A percentile compares a stretch with the other conserved stretches of the same genome.
Conservation (phyloP, 2,888 invertebrate species). For the Ecliptopera silaceata region DNA sequence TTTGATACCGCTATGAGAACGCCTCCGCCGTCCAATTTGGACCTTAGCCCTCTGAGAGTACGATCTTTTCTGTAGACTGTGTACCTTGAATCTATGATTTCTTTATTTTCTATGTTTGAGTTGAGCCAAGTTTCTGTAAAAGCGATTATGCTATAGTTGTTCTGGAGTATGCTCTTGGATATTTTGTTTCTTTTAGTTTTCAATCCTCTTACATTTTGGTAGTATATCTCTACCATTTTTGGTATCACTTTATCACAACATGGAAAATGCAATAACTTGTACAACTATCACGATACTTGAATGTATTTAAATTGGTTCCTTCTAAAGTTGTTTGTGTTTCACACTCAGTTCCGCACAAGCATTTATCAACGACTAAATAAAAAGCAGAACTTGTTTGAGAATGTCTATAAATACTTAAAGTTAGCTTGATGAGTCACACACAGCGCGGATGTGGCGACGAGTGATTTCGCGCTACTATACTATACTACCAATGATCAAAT, state of each 20-base stretch:
- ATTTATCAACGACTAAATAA: no score
- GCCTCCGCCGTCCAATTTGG: neutral
- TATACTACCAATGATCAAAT: no score
- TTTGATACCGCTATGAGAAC: neutral
- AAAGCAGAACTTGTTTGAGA: no score
- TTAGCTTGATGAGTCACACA: no score
- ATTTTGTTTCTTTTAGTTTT: neutral
- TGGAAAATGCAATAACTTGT: neutral
- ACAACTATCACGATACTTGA: no score
- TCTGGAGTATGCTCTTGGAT: neutral
- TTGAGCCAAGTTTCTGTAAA: slow-evolving; percentile 10
- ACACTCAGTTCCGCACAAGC: no score
- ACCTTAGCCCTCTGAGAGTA: neutral
- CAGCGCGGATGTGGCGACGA: no score
- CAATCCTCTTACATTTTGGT: slow-evolving; percentile 8
- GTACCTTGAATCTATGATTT: slow-evolving; percentile 4
- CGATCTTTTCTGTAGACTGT: neutral
- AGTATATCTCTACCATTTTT: slow-evolving; percentile 5
- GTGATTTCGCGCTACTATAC: no score
- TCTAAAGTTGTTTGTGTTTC: no score
- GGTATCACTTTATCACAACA: neutral
- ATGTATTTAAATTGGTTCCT: no score
- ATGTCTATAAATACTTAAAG: no score
- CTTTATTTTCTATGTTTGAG: neutral
- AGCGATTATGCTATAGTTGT: neutral